Evolutionary conservation across 2,113 vertebrate genomes (phyloP), one percentile per base, ranked within the genome.

Genomic region (Prinia subflava): DNA sequence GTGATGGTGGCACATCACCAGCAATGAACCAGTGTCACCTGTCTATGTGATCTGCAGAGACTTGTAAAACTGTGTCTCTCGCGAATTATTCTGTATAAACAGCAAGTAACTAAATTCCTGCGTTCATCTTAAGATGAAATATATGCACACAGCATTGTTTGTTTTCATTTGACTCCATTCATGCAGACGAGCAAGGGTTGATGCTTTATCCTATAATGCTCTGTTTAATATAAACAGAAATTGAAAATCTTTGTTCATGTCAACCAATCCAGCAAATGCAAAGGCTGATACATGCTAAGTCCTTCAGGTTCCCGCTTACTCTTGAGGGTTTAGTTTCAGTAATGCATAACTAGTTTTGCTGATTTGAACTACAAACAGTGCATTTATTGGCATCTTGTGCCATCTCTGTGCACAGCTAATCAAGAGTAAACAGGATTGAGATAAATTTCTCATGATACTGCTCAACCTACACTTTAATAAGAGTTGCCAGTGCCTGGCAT

Each of bases 21-120:
- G 49, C 37, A 83, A 30, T 91, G 42, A 82, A 56, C 24, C 30
- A 78, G 12, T 44, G 53, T 25, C 49, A 63, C 39, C 20, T 44
- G 4, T 28, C 6, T 52, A 6, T 56, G 37, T 71, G 39, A 39
- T 86, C 33, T 65, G 12, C 47, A 64, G 46, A 69, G 24, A 49
- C 20, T 44, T 85, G 11, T 79, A 82, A 90, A 73, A 39, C 55
- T 0, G 1, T 69, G 12, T 77, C 16, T 76, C 37, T 24, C 27
- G 2, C 50, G 65, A 50, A 42, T 78, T 31, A 44, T n/a, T 60
- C 13, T 0, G 0, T 62, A 42, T 28, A 41, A 83, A 62, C 1
- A 7, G 15, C 46, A 44, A 68, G 14, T 46, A 44, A 39, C 13
- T 59, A 15, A 82, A 39, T 62, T 65, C 16, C 27, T 47, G 35